Evolutionary conservation across 2,113 vertebrate species (phyloP).

Genomic region (Leuciscus idus): DNA sequence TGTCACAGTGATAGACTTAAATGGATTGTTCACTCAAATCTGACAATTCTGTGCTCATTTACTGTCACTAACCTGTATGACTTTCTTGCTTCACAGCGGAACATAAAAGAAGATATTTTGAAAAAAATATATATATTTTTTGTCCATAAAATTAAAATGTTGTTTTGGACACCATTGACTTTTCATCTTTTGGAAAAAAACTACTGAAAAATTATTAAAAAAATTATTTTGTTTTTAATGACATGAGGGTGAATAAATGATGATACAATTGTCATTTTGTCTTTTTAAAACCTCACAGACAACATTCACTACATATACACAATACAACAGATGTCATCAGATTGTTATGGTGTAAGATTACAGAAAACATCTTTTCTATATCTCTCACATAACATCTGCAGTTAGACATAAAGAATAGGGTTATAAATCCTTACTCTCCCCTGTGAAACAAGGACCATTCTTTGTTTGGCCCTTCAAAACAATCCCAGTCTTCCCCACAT

Average conservation of each 20-base stretch:
- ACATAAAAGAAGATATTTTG: too few relatives aligned
- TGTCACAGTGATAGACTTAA: too few relatives aligned
- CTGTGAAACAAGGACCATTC: background rate
- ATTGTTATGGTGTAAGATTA: background rate
- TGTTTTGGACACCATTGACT: background rate
- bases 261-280: background rate
- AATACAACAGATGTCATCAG: background rate
- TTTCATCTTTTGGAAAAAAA: background rate
- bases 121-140: too few relatives aligned
- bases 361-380: background rate
- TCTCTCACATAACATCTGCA: conserved; percentile 1
- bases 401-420: conserved; percentile 8
- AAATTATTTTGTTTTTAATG: background rate
- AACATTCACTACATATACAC: background rate
- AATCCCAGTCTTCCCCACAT: background rate
- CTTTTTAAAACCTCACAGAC: background rate
- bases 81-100: too few relatives aligned
- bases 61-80: too few relatives aligned
- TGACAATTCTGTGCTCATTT: too few relatives aligned
- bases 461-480: conserved; percentile 17
- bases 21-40: too few relatives aligned
- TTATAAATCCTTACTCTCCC: conserved; percentile 18
- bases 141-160: too few relatives aligned
- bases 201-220: background rate
- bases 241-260: background rate